Evolutionary conservation across 2,797 vertebrate genomes (phyloP).

Genomic region (Xiphophorus birchmanni): DNA sequence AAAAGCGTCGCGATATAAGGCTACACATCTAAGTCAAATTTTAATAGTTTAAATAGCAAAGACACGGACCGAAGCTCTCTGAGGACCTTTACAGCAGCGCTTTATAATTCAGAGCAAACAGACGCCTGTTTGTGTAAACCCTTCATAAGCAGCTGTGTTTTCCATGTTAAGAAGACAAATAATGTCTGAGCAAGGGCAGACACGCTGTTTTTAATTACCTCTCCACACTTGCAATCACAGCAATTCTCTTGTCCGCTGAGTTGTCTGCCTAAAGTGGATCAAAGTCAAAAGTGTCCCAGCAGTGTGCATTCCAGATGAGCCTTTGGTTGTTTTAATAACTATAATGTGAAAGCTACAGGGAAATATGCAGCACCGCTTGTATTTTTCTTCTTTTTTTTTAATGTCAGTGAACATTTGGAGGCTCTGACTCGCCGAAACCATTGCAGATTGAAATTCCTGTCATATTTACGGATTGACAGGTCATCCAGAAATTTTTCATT

Average conservation of each 20-base stretch:
- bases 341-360: conserved; percentile 35
- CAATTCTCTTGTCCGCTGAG: conserved; percentile 67
- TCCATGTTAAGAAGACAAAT: conserved; percentile 75
- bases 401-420: conserved; percentile 53
- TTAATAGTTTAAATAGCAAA: conserved; percentile 60
- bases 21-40: conserved; percentile 39
- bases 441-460: conserved; percentile 44
- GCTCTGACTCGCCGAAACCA: conserved; percentile 33
- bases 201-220: conserved; percentile 78
- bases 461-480: conserved; percentile 55
- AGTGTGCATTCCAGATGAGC: conserved; percentile 43
- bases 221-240: conserved; percentile 67
- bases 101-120: conserved; percentile 75
- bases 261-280: conserved; percentile 70
- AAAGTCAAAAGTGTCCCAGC: conserved; percentile 68
- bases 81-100: conserved; percentile 41
- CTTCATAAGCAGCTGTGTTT: conserved; percentile 73
- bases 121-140: conserved; percentile 65
- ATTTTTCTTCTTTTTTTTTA: conserved; percentile 27
- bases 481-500: conserved; percentile 68
- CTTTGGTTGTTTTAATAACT: conserved; percentile 27
- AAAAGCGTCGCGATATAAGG: conserved; percentile 41
- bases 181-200: conserved; percentile 63
- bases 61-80: conserved; percentile 42
- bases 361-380: conserved; percentile 51